Percentiles rank a stretch among this genome's conserved stretches.
phyloP scores from a whole-genome alignment of 2,888 invertebrate genomes.

The Lepeophtheirus nordmannii region DNA sequence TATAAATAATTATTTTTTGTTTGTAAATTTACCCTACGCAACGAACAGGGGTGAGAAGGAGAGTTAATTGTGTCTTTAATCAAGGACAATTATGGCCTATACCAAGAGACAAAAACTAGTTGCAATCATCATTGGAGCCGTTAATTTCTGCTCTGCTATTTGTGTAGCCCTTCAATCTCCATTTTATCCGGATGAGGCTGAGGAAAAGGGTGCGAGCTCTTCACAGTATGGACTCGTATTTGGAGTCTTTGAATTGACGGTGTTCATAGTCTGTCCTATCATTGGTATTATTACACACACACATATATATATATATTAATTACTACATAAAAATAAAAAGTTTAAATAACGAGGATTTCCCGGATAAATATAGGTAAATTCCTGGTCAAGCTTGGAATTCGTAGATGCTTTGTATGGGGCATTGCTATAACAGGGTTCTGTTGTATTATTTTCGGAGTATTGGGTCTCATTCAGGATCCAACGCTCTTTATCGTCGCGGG shows the following conservation, averaged over 20 bases:
- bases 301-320: conserved; percentile 17
- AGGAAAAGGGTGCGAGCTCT: conserved; percentile 59
- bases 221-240: conserved; percentile 74
- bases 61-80: too few species aligned
- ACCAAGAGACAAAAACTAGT: conserved; percentile 60
- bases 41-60: too few species aligned
- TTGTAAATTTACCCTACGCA: too few species aligned
- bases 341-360: too few species aligned
- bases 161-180: conserved; percentile 71
- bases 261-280: conserved; percentile 62
- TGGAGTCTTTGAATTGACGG: conserved; percentile 66
- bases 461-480: conserved; percentile 29
- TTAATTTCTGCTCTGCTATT: conserved; percentile 67
- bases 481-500: background rate
- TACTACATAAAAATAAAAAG: too few species aligned
- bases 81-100: background rate
- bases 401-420: conserved; percentile 61
- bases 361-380: conserved; percentile 30
- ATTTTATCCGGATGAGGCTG: conserved; percentile 70
- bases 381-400: conserved; percentile 61
- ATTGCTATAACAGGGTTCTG: conserved; percentile 66
- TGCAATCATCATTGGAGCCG: conserved; percentile 57
- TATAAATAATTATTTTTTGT: too few species aligned
- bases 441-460: conserved; percentile 61
- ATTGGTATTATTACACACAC: conserved; percentile 52